Evolutionary conservation across 2,888 invertebrate genomes (phyloP).

Genomic region (Exocentrus adspersus): DNA sequence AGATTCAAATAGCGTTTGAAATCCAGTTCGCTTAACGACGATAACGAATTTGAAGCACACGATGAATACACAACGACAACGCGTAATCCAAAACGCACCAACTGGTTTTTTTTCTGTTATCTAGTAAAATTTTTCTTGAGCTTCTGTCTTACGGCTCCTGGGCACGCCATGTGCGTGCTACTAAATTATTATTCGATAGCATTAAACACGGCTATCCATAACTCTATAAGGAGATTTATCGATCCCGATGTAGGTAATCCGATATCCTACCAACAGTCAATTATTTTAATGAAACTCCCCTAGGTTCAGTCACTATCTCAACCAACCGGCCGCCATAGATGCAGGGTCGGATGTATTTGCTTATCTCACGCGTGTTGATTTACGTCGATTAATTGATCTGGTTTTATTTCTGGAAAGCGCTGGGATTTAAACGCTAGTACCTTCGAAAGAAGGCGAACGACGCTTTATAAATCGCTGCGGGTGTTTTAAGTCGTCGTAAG

Average conservation of each 20-base stretch:
- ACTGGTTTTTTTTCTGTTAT: no score
- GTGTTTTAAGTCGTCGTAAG: slow-evolving; percentile 46
- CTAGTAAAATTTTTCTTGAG: no score
- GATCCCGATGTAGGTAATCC: slow-evolving; percentile 29
- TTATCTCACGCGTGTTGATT: slow-evolving; percentile 34
- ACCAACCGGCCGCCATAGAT: slow-evolving; percentile 13
- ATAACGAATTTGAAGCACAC: no score
- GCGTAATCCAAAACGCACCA: no score
- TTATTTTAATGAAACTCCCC: slow-evolving; percentile 46
- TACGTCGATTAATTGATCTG: slow-evolving; percentile 17
- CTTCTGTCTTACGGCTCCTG: no score
- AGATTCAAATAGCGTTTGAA: no score
- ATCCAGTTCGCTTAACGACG: no score
- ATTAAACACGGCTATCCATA: no score
- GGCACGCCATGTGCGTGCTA: no score
- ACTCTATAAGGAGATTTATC: neutral
- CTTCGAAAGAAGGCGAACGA: neutral
- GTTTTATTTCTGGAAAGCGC: neutral
- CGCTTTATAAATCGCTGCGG: slow-evolving; percentile 48
- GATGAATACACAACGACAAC: no score
- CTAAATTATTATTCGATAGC: no score
- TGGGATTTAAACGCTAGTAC: neutral
- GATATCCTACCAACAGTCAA: slow-evolving; percentile 39
- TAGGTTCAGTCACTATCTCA: slow-evolving; percentile 24
- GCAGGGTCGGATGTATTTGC: slow-evolving; percentile 31